Evolutionary conservation across 2,113 vertebrate species (phyloP).

Genomic region (Catharus bicknelli): DNA sequence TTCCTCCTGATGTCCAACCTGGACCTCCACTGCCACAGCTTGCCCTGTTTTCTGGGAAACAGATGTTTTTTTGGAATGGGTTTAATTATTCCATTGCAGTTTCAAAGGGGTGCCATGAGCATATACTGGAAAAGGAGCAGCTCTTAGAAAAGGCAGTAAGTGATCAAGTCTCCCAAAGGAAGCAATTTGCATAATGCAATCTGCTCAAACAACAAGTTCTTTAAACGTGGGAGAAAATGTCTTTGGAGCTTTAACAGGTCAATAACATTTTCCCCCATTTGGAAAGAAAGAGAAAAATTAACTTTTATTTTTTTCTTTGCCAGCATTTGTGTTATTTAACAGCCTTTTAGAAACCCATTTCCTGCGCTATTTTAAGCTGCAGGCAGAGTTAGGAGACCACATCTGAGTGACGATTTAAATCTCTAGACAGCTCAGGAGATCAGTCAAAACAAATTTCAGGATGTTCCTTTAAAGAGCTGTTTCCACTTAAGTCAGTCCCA

Average conservation of each 20-base stretch:
- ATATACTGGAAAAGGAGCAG: not conserved
- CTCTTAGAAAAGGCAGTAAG: not conserved
- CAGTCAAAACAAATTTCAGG: conserved; percentile 68
- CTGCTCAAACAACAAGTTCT: conserved; percentile 14
- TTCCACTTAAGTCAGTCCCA: conserved; percentile 49
- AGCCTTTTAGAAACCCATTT: conserved; percentile 59
- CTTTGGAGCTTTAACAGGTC: conserved; percentile 11
- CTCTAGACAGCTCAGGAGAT: conserved; percentile 51
- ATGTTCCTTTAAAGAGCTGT: conserved; percentile 67
- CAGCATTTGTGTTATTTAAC: conserved; percentile 38
- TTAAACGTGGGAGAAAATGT: conserved; percentile 8
- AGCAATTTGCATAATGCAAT: conserved; percentile 14
- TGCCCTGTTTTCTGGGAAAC: not conserved
- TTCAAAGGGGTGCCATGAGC: not conserved
- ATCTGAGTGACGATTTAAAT: conserved; percentile 52
- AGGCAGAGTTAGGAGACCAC: conserved; percentile 32
- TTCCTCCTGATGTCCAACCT: fast-evolving
- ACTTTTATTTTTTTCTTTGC: not conserved
- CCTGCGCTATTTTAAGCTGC: conserved; percentile 29
- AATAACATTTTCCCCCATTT: not conserved
- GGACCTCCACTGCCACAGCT: not conserved
- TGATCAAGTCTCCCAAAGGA: conserved; percentile 20
- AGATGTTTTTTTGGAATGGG: not conserved
- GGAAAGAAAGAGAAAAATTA: conserved; percentile 16
- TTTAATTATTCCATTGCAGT: not conserved